These are phyloP conservation scores for Chionodraco myersi DNA, from an alignment of 2,113 vertebrate genomes.

Conservation along the genomic window DNA sequence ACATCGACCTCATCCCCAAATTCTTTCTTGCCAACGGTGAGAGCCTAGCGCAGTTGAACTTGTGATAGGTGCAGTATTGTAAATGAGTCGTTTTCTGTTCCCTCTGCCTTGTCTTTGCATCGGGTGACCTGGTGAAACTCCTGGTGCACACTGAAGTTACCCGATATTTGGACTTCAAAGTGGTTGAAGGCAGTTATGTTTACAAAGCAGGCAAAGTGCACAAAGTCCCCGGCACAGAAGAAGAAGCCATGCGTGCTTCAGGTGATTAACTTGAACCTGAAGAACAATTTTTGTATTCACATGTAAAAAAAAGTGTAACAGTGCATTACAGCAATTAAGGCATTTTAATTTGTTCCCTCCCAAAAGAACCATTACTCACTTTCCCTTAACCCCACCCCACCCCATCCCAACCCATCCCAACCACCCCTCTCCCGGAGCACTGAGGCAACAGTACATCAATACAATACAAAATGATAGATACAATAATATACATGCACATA, in stretches of 20 bases:
- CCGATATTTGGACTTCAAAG: slow-evolving; percentile 96
- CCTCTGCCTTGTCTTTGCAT: slow-evolving; percentile 41
- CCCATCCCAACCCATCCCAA: too few species aligned
- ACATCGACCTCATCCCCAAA: slow-evolving; percentile 85
- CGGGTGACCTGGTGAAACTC: slow-evolving; percentile 95
- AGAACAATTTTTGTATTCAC: background rate
- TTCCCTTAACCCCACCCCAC: too few species aligned
- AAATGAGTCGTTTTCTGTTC: background rate
- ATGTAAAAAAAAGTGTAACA: too few species aligned
- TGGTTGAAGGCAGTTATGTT: slow-evolving; percentile 93
- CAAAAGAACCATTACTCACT: too few species aligned
- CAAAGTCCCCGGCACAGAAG: slow-evolving; percentile 94
- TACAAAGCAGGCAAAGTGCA: slow-evolving; percentile 94
- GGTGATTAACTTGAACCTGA: slow-evolving; percentile 78
- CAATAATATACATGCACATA: too few species aligned
- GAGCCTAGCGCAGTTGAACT: background rate
- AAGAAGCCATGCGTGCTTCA: slow-evolving; percentile 88
- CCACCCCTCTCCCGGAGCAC: too few species aligned
- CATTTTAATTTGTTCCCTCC: too few species aligned
- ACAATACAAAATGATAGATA: too few species aligned
- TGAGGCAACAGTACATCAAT: too few species aligned
- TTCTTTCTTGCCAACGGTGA: slow-evolving; percentile 82
- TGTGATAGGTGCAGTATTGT: background rate
- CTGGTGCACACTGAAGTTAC: slow-evolving; percentile 95
- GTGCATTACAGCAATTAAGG: too few species aligned